phyloP scores from a whole-genome alignment of 2,797 vertebrate species.

The Tapirus indicus region DNA sequence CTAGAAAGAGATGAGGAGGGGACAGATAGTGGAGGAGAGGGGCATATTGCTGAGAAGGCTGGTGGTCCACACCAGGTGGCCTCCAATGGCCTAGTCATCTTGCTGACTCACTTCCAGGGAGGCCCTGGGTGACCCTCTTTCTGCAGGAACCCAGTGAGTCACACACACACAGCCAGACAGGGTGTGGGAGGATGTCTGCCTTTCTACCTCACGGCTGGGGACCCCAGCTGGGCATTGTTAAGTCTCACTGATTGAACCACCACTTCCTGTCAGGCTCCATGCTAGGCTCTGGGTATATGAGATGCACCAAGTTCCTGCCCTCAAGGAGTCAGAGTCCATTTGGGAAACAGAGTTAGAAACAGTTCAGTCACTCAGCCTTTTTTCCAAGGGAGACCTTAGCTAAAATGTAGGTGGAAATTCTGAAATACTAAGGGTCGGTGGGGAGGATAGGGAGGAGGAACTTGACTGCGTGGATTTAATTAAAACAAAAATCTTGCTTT shows the following conservation, averaged over 20 bases:
- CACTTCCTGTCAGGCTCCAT: not conserved
- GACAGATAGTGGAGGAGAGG: not conserved
- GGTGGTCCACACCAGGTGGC: not conserved
- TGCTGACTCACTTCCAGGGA: not conserved
- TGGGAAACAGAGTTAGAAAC: not conserved
- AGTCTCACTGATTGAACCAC: not conserved
- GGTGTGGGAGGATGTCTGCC: not conserved
- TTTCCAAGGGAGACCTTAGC: not conserved
- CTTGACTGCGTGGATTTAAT: slow-evolving; percentile 45
- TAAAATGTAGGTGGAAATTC: not conserved
- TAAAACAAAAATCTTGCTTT: slow-evolving; percentile 54
- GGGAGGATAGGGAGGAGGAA: not conserved
- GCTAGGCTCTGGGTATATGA: not conserved
- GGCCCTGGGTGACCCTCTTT: not conserved
- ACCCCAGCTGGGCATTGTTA: not conserved
- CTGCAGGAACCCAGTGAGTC: slow-evolving; percentile 30
- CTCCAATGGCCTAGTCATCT: not conserved
- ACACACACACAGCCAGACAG: not conserved
- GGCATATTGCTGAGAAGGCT: not conserved
- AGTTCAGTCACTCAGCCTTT: not conserved
- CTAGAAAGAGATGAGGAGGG: not conserved
- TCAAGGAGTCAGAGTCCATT: not conserved
- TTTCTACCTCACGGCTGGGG: not conserved
- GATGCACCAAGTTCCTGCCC: not conserved
- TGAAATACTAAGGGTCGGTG: not conserved